phyloP scores from a whole-genome alignment of 2,888 invertebrate species.

The Heteromurus nitidus region DNA sequence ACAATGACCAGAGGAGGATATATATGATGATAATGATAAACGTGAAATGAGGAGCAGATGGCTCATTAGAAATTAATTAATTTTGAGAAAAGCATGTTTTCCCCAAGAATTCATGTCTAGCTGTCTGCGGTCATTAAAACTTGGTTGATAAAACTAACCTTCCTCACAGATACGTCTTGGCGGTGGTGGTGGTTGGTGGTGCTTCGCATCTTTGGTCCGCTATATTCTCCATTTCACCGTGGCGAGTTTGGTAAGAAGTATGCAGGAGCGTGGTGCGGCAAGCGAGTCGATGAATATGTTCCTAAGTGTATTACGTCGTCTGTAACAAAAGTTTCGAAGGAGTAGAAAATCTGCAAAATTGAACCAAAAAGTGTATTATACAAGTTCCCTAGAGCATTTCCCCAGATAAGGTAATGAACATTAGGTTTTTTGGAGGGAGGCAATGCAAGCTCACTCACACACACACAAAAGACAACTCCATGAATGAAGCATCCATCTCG shows the following conservation, averaged over 20 bases:
- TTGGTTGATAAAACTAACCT: conserved; percentile 61
- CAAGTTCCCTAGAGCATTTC: conserved; percentile 55
- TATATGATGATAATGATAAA: neutral
- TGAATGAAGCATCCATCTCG: conserved; percentile 25
- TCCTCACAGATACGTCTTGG: conserved; percentile 50
- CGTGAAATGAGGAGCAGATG: conserved; percentile 35
- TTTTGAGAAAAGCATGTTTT: conserved; percentile 42
- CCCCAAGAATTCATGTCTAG: conserved; percentile 20
- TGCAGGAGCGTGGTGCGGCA: neutral
- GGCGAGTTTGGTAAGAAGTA: conserved; percentile 16
- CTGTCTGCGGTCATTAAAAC: conserved; percentile 54
- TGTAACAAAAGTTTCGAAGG: conserved; percentile 37
- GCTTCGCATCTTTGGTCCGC: neutral
- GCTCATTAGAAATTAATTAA: conserved; percentile 64
- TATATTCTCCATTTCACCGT: conserved; percentile 3
- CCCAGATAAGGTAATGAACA: conserved; percentile 37
- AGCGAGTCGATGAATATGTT: conserved; percentile 62
- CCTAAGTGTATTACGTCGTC: conserved; percentile 52
- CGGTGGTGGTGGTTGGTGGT: neutral
- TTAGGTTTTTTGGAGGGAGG: no score
- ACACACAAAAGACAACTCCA: conserved; percentile 1
- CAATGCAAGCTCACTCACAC: neutral
- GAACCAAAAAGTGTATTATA: conserved; percentile 24
- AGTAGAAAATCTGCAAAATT: conserved; percentile 41
- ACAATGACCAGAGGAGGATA: neutral